These are phyloP conservation scores for Botrylloides violaceus DNA, from an alignment of 23 tunicate genomes.

Conservation along the genomic window DNA sequence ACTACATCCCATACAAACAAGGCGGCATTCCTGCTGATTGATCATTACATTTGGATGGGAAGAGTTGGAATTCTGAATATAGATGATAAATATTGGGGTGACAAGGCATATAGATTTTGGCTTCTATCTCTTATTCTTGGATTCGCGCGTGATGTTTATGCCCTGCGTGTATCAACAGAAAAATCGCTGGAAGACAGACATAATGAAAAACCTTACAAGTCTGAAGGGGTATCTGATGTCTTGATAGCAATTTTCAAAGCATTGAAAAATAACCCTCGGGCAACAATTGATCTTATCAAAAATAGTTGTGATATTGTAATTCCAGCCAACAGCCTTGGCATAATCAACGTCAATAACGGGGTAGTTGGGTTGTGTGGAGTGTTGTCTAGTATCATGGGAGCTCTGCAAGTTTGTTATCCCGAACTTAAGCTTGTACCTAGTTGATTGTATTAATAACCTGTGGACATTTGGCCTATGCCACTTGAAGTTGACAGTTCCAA, in stretches of 20 bases:
- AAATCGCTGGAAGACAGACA: constrained; percentile 9
- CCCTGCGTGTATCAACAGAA: constrained; percentile 17
- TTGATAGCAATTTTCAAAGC: neutral
- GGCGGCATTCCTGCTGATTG: constrained; percentile 38
- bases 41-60: constrained; percentile 91
- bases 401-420: constrained; percentile 59
- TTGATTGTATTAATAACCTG: too few species aligned
- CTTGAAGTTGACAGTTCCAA: too few species aligned
- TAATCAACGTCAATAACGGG: constrained; percentile 56
- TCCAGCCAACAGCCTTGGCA: constrained; percentile 73
- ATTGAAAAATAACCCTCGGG: constrained; percentile 28
- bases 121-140: constrained; percentile 40
- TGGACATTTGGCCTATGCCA: too few species aligned
- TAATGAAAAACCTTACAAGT: neutral
- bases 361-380: constrained; percentile 69
- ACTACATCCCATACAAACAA: constrained; percentile 64
- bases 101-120: constrained; percentile 43
- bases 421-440: constrained; percentile 42
- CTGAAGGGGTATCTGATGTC: neutral
- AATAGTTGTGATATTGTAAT: constrained; percentile 73
- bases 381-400: constrained; percentile 60
- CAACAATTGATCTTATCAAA: constrained; percentile 50
- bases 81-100: constrained; percentile 61
- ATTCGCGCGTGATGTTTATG: constrained; percentile 49
- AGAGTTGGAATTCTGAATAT: constrained; percentile 45